Base-by-base conservation (phyloP, 2,797 vertebrate species). In the Eulemur mongoz region DNA sequence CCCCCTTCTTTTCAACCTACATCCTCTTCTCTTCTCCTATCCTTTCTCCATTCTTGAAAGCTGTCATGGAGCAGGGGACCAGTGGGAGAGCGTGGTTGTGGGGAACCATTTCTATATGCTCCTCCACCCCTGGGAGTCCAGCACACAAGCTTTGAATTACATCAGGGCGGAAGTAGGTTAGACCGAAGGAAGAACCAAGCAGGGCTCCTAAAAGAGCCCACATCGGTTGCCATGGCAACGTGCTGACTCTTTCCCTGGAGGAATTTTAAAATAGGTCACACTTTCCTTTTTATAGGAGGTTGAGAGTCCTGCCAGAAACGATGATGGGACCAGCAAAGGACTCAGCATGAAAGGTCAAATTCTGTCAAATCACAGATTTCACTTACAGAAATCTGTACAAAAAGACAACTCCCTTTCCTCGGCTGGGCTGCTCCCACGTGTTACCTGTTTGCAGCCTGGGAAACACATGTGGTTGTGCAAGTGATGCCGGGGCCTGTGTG, bases 181-280 rank as follows among this genome's bases (percentile, higher is more conserved):
- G 97, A 96, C 94, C 0, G 1, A 76, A 93, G 76, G 89, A 93
- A 79, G 95, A 96, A 93, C 95, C 82, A 91, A 83, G 65, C 57
- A 79, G 93, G 63, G 35, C 57, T 75, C 76, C 95, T 85, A 23
- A 75, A 86, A 87, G 61, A 92, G 61, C 22, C 57, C 0, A 1
- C 80, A 48, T 48, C 4, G 25, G 97, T 97, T 98, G 95, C 86
- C 89, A 96, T 84, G 96, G 97, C 91, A 98, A 98, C 93, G 40
- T 48, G 81, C 82, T 2, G 48, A 96, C 96, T 91, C 96, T 65
- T 95, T 89, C 89, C 96, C 98, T 73, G 83, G 91, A 97, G 97
- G 67, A 89, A 96, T 97, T 95, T 97, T 78, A 84, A 98, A 97
- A 95, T 98, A 98, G 98, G 97, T 96, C 97, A 97, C 83, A 87